Percentiles rank a stretch among this genome's conserved stretches.
These are phyloP conservation scores for Syngnathus rostellatus DNA, from an alignment of 2,797 vertebrate genomes.

Conservation along the genomic window DNA sequence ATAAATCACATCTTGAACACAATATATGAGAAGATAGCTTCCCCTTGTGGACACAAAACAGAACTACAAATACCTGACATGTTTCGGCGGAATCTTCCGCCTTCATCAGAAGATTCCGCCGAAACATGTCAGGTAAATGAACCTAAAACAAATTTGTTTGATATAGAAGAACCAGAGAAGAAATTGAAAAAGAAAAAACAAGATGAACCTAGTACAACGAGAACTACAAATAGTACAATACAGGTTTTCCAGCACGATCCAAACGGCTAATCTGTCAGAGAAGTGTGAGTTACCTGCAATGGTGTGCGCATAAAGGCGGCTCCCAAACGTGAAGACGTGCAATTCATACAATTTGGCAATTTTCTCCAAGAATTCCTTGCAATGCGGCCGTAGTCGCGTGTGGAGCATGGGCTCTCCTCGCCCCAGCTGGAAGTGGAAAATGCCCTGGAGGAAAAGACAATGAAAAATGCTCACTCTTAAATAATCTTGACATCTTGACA, in stretches of 20 bases:
- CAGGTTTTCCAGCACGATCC: too few relatives aligned
- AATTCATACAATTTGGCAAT: conserved; percentile 91
- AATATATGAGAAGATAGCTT: conserved; percentile 30
- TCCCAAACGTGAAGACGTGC: conserved; percentile 97
- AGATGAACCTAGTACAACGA: too few relatives aligned
- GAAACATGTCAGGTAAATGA: too few relatives aligned
- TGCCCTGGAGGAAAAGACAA: conserved; percentile 70
- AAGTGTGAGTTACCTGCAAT: conserved; percentile 78
- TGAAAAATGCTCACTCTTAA: neutral
- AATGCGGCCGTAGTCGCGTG: conserved; percentile 94
- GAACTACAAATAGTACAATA: conserved; percentile 17
- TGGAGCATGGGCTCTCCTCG: conserved; percentile 95
- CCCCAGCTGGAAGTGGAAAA: conserved; percentile 95
- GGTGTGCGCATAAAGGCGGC: conserved; percentile 94
- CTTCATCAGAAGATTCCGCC: too few relatives aligned
- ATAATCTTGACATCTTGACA: too few relatives aligned
- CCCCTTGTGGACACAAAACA: conserved; percentile 44
- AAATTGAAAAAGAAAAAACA: too few relatives aligned
- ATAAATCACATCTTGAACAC: neutral
- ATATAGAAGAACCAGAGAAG: too few relatives aligned
- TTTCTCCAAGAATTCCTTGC: conserved; percentile 94
- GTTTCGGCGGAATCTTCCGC: too few relatives aligned
- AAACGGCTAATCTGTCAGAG: neutral
- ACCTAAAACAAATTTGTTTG: too few relatives aligned
- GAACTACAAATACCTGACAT: conserved; percentile 28